Evolutionary conservation across 2,797 vertebrate genomes (phyloP).

Genomic region (Sphenodon punctatus): DNA sequence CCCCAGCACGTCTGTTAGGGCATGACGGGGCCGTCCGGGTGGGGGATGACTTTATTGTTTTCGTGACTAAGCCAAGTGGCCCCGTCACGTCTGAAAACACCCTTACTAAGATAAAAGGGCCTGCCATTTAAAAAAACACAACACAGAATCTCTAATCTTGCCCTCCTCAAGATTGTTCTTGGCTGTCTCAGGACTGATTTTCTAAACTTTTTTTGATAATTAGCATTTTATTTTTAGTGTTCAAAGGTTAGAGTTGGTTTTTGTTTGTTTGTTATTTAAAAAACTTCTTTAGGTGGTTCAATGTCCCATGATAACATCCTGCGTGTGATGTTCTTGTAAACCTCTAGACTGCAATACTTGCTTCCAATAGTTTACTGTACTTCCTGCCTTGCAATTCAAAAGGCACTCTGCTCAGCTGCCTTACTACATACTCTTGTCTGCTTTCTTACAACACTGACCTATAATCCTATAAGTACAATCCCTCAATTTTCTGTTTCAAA

Average conservation of each 20-base stretch:
- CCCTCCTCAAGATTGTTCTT: background rate
- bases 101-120: background rate
- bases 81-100: too few species aligned
- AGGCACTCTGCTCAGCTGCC: conserved; percentile 48
- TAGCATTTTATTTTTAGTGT: background rate
- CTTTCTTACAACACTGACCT: conserved; percentile 60
- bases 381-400: conserved; percentile 54
- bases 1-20: too few species aligned
- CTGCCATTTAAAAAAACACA: background rate
- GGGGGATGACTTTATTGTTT: too few species aligned
- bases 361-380: conserved; percentile 31
- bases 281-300: too few species aligned
- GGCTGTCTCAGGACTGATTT: too few species aligned
- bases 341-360: background rate
- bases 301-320: too few species aligned
- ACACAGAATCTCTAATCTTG: background rate
- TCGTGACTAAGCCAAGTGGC: too few species aligned
- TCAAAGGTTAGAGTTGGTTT: background rate
- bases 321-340: background rate
- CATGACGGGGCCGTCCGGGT: too few species aligned
- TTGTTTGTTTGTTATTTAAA: too few species aligned
- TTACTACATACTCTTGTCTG: conserved; percentile 45
- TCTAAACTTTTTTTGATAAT: background rate
- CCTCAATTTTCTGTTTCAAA: conserved; percentile 55
- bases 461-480: conserved; percentile 63